Conservation (phyloP, 2,113 vertebrate species). For the Cebidichthys violaceus region DNA sequence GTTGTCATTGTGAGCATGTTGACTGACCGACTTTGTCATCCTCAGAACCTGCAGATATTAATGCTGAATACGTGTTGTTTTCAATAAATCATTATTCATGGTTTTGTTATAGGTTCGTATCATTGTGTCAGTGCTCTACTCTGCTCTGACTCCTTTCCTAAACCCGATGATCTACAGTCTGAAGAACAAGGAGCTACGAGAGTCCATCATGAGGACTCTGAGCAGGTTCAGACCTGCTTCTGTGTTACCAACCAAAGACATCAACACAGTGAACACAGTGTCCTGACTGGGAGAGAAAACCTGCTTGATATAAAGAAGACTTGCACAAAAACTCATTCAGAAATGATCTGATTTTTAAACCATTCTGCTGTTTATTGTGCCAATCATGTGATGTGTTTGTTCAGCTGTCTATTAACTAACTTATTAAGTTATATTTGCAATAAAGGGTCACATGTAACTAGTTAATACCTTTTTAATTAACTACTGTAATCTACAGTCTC, state of each 20-base stretch:
- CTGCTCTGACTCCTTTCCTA: slow-evolving; percentile 67
- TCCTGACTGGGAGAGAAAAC: neutral
- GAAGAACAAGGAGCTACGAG: slow-evolving; percentile 64
- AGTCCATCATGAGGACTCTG: slow-evolving; percentile 47
- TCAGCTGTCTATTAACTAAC: no score
- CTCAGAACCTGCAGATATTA: neutral
- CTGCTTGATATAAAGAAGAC: neutral
- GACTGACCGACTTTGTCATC: neutral
- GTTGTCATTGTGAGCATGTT: neutral
- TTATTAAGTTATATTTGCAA: no score
- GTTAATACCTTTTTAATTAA: no score
- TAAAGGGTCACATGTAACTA: no score
- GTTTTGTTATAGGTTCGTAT: slow-evolving; percentile 42
- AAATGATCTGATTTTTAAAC: no score
- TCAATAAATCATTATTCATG: neutral
- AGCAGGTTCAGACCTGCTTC: slow-evolving; percentile 4
- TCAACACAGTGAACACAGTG: neutral
- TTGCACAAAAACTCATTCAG: neutral
- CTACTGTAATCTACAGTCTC: no score
- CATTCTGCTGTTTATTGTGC: no score
- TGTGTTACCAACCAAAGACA: neutral
- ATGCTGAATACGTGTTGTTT: neutral
- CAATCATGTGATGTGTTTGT: no score
- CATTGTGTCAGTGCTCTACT: slow-evolving; percentile 58
- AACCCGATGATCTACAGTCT: slow-evolving; percentile 76